Evolutionary conservation across 2,797 vertebrate genomes (phyloP).

Genomic region (Philypnodon macrostomus): DNA sequence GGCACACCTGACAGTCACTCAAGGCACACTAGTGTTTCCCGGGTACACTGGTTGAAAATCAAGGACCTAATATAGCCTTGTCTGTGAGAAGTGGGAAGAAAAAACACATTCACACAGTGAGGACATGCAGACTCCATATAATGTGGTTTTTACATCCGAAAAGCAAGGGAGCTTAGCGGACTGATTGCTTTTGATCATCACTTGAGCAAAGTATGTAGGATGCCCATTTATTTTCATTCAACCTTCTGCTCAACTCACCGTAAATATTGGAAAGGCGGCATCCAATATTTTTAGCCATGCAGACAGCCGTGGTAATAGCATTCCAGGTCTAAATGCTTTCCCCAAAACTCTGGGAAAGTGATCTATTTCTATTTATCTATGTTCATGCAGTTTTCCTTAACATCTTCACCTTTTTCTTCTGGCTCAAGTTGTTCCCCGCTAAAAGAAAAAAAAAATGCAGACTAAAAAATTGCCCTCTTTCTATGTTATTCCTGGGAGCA

Average conservation of each 20-base stretch:
- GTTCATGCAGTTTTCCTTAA: constrained; percentile 30
- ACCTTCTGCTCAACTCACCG: constrained; percentile 8
- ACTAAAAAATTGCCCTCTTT: constrained; percentile 52
- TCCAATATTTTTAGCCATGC: constrained; percentile 25
- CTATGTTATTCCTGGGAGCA: too few relatives aligned
- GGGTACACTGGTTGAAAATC: too few relatives aligned
- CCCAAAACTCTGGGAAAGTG: constrained; percentile 24
- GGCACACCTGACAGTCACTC: too few relatives aligned
- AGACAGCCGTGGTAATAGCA: constrained; percentile 27
- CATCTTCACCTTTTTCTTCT: constrained; percentile 23
- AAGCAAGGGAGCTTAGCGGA: constrained; percentile 14
- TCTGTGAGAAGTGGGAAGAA: too few relatives aligned
- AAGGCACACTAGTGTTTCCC: too few relatives aligned
- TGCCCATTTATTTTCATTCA: constrained; percentile 43
- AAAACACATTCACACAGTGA: too few relatives aligned
- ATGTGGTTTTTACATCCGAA: too few relatives aligned
- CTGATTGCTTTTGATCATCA: constrained; percentile 66
- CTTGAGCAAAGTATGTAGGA: constrained; percentile 44
- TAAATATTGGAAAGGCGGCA: constrained; percentile 23
- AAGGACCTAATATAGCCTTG: too few relatives aligned
- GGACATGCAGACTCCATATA: too few relatives aligned
- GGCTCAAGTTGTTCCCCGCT: constrained; percentile 39
- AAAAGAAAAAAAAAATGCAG: constrained; percentile 56
- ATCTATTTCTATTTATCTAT: constrained; percentile 36
- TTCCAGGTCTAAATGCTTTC: constrained; percentile 25